Percentiles rank a stretch among this genome's conserved stretches.
phyloP scores from a whole-genome alignment of 2,888 invertebrate genomes.

The Leucophora obtusa region DNA sequence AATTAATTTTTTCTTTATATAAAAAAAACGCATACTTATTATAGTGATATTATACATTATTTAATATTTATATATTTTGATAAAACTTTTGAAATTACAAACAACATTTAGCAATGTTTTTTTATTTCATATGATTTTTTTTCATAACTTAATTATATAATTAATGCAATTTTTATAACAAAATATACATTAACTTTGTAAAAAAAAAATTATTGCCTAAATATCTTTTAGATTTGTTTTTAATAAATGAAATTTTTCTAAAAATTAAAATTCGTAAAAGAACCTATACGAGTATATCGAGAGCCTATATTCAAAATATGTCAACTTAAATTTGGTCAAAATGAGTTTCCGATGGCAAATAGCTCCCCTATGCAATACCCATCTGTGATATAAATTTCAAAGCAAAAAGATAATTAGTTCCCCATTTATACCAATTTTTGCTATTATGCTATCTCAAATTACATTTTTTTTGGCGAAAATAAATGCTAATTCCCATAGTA shows the following conservation, averaged over 20 bases:
- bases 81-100: conserved; percentile 26
- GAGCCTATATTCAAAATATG: no score
- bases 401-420: no score
- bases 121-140: conserved; percentile 12
- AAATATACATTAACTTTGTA: conserved; percentile 52
- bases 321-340: no score
- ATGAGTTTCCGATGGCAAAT: no score
- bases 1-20: background rate
- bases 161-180: conserved; percentile 62
- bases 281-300: no score
- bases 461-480: no score
- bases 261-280: background rate
- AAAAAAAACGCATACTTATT: conserved; percentile 17
- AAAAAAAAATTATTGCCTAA: conserved; percentile 25
- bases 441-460: no score
- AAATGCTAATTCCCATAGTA: no score
- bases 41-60: conserved; percentile 21
- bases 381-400: no score
- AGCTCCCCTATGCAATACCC: no score
- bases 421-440: no score
- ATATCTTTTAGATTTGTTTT: conserved; percentile 44
- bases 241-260: conserved; percentile 51
- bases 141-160: conserved; percentile 24
- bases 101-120: conserved; percentile 26
- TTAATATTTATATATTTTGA: background rate